phyloP scores from a whole-genome alignment of 1,140 invertebrate species.

The Drosophila melanica region DNA sequence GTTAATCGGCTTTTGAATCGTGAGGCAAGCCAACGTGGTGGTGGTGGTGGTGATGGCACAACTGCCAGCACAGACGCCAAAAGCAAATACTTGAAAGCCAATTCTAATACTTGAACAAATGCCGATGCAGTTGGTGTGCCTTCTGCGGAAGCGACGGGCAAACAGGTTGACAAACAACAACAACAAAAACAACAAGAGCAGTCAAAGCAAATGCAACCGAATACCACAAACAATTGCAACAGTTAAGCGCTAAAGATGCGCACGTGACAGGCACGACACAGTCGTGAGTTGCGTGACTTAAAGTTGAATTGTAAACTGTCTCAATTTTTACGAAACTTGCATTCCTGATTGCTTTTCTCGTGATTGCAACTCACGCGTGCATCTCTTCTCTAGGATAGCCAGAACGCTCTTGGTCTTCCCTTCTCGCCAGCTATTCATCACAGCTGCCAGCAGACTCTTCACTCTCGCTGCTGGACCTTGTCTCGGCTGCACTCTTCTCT shows the following conservation, averaged over 20 bases:
- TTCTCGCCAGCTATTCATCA: slow-evolving; percentile 36
- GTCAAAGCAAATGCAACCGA: slow-evolving; percentile 18
- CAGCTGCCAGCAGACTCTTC: slow-evolving; percentile 26
- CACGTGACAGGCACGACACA: slow-evolving; percentile 9
- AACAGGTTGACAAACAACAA: slow-evolving; percentile 48
- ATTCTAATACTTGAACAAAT: slow-evolving; percentile 31
- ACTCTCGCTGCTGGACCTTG: slow-evolving; percentile 32
- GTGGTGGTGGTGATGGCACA: not conserved
- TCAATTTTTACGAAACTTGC: too few relatives aligned
- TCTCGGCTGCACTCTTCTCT: not conserved
- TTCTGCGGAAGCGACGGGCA: slow-evolving; percentile 48
- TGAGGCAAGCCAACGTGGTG: slow-evolving; percentile 54
- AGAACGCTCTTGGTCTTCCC: not conserved
- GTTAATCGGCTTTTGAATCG: slow-evolving; percentile 80
- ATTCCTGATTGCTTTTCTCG: too few relatives aligned
- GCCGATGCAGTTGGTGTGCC: slow-evolving; percentile 19
- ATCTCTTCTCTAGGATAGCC: not conserved
- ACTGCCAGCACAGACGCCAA: slow-evolving; percentile 13
- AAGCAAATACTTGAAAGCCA: slow-evolving; percentile 37
- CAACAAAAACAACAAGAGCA: not conserved
- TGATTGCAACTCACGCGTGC: not conserved
- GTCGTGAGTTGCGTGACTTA: too few relatives aligned
- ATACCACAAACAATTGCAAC: slow-evolving; percentile 38
- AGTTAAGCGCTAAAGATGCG: slow-evolving; percentile 18
- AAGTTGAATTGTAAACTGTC: too few relatives aligned